These are phyloP conservation scores for Lonchura striata DNA, from an alignment of 2,113 vertebrate genomes.

Conservation along the genomic window DNA sequence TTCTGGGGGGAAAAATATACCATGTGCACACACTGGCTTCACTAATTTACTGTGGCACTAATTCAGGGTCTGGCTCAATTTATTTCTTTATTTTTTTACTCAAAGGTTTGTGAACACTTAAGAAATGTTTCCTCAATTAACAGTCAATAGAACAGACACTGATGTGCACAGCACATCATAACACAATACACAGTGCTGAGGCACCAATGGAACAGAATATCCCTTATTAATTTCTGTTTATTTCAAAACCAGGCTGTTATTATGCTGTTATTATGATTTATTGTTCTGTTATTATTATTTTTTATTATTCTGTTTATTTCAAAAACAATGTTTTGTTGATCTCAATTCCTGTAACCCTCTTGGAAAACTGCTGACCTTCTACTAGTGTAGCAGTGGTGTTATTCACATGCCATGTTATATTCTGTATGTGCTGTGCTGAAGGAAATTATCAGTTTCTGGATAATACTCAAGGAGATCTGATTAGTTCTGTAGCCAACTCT, in stretches of 20 bases:
- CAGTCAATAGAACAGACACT: constrained; percentile 56
- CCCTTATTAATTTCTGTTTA: not conserved
- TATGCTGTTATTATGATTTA: no score
- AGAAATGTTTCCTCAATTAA: constrained; percentile 66
- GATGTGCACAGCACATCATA: not conserved
- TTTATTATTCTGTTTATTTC: not conserved
- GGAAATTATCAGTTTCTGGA: not conserved
- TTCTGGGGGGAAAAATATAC: constrained; percentile 7
- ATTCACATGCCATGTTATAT: not conserved
- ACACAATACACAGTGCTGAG: not conserved
- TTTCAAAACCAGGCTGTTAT: not conserved
- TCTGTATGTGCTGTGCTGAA: not conserved
- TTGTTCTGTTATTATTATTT: no score
- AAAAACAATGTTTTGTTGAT: not conserved
- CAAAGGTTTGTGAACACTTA: constrained; percentile 57
- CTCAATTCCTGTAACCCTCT: not conserved
- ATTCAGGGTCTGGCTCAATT: constrained; percentile 21
- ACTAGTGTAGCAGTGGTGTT: not conserved
- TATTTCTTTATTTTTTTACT: constrained; percentile 40
- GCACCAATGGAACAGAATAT: not conserved
- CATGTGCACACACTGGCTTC: not conserved
- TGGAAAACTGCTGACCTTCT: not conserved
- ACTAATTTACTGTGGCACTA: constrained; percentile 50
- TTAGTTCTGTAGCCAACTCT: not conserved
- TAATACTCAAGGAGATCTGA: not conserved